Percentiles rank a stretch among this genome's conserved stretches.
Conservation (phyloP, 2,888 invertebrate species). For the Ischnura elegans region DNA sequence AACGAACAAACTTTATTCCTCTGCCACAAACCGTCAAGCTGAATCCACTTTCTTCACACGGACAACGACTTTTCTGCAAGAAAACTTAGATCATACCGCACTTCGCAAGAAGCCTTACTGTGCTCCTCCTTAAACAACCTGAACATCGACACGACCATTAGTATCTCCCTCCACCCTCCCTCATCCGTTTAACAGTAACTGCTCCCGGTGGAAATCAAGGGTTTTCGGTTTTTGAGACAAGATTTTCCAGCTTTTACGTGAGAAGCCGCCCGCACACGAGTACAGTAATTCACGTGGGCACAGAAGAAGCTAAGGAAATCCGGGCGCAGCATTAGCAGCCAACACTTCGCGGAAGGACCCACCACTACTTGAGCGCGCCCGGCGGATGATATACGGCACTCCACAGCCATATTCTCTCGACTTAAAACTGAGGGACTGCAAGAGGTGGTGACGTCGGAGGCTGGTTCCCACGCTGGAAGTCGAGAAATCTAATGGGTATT, state of each 20-base stretch:
- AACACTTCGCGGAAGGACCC: neutral
- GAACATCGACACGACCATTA: neutral
- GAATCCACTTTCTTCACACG: too few relatives aligned
- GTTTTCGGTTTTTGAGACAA: neutral
- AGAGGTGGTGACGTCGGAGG: neutral
- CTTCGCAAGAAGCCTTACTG: too few relatives aligned
- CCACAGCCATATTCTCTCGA: neutral
- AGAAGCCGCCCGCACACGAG: neutral
- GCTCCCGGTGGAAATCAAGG: neutral
- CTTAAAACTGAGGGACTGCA: neutral
- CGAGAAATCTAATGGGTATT: neutral
- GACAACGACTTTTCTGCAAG: too few relatives aligned
- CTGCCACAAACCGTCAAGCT: too few relatives aligned
- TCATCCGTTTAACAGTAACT: neutral
- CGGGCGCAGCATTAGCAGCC: neutral
- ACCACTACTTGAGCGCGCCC: neutral
- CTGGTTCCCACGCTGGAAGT: neutral
- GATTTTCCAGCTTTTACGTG: neutral
- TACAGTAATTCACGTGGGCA: neutral
- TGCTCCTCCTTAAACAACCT: too few relatives aligned
- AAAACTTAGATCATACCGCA: too few relatives aligned
- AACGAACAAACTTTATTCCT: too few relatives aligned
- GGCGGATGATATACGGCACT: slow-evolving; percentile 12
- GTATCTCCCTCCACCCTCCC: neutral
- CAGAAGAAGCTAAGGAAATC: slow-evolving; percentile 2